Evolutionary conservation across 30 jellyfish, hydroid and myxozoan species (phyloP).

Genomic region (Morbakka virulenta): DNA sequence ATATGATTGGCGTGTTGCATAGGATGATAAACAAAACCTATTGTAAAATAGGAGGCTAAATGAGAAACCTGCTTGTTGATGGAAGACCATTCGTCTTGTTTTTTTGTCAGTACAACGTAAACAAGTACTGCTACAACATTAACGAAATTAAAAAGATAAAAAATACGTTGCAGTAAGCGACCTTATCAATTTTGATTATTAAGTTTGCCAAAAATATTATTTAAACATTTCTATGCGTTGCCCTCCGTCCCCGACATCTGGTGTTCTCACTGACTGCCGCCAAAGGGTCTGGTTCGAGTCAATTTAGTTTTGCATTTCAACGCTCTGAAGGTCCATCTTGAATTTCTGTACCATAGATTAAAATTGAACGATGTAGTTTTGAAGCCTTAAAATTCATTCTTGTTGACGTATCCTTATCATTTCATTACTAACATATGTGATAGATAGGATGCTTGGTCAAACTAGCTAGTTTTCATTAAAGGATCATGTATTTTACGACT

Average conservation of each 20-base stretch:
- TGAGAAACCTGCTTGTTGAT: neutral
- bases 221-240: neutral
- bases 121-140: neutral
- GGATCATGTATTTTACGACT: neutral
- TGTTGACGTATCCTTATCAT: neutral
- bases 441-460: neutral
- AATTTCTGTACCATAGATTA: slow-evolving; percentile 44
- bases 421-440: too few relatives aligned
- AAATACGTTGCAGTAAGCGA: neutral
- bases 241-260: slow-evolving; percentile 1
- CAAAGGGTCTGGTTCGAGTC: slow-evolving; percentile 96
- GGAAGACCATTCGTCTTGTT: neutral
- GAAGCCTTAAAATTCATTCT: neutral
- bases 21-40: neutral
- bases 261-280: slow-evolving; percentile 32
- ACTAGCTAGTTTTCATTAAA: too few relatives aligned
- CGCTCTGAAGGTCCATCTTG: slow-evolving; percentile 83
- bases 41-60: neutral
- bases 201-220: neutral
- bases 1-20: neutral
- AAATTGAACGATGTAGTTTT: neutral
- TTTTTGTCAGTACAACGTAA: neutral
- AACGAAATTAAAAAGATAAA: neutral
- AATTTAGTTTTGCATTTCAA: slow-evolving; percentile 95
- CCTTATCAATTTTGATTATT: neutral